Percentiles rank a stretch among this genome's conserved stretches.
These are phyloP conservation scores for Otis tarda DNA, from an alignment of 2,113 vertebrate species.

Conservation along the genomic window DNA sequence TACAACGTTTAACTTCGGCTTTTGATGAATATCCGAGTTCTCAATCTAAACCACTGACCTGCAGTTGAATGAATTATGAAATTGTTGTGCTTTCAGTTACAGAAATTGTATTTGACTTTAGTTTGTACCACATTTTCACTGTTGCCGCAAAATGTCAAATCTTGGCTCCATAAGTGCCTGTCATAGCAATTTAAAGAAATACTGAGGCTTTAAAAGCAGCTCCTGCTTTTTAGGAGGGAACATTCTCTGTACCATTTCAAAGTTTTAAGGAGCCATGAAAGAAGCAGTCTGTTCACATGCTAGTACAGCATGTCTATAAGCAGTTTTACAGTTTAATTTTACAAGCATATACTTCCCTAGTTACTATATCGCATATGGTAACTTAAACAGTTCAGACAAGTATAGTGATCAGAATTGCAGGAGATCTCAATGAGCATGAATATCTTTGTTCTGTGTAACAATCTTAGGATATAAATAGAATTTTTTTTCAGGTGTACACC, in stretches of 20 bases:
- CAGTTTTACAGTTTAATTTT: neutral
- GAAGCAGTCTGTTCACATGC: neutral
- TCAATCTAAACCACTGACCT: neutral
- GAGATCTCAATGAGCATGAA: neutral
- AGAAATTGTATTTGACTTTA: neutral
- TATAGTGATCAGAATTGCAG: neutral
- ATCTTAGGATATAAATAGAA: neutral
- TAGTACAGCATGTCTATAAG: fast-evolving
- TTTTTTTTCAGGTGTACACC: neutral
- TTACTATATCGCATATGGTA: neutral
- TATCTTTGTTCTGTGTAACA: neutral
- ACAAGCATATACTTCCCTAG: neutral
- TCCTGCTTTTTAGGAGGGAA: fast-evolving
- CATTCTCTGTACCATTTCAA: neutral
- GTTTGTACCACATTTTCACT: neutral
- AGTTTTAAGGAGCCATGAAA: neutral
- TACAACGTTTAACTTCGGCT: neutral
- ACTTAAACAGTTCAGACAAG: neutral
- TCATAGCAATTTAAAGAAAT: neutral
- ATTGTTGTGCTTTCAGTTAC: fast-evolving
- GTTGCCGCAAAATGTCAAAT: neutral
- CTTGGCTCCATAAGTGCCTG: fast-evolving
- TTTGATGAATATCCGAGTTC: neutral
- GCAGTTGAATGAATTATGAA: neutral
- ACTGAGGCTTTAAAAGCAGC: neutral